Conservation (phyloP, 2,797 vertebrate genomes). For the Myotis vivesi region DNA sequence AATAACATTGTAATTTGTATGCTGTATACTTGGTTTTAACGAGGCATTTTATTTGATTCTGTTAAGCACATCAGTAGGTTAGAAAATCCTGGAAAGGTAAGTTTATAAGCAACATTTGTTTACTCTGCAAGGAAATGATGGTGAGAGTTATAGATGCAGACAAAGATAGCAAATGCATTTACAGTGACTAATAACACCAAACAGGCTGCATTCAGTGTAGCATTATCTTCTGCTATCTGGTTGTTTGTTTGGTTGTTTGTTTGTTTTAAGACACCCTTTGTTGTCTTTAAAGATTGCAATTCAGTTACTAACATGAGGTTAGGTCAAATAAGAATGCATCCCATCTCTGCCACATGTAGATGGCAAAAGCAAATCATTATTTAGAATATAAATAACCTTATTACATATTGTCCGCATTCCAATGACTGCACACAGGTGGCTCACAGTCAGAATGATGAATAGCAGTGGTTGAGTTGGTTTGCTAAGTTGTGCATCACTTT, state of each 20-base stretch:
- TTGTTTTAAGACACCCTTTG: conserved; percentile 60
- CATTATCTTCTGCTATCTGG: conserved; percentile 42
- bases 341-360: conserved; percentile 46
- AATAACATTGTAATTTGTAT: conserved; percentile 27
- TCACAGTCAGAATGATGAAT: conserved; percentile 56
- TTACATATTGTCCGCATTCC: conserved; percentile 16
- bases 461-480: not conserved
- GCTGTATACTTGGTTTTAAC: conserved; percentile 54
- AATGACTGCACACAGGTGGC: conserved; percentile 24
- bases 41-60: conserved; percentile 55
- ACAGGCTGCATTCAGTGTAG: not conserved
- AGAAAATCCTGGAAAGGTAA: conserved; percentile 53
- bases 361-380: conserved; percentile 59
- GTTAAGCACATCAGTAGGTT: conserved; percentile 47
- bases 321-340: conserved; percentile 61
- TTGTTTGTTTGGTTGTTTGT: conserved; percentile 43
- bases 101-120: conserved; percentile 72
- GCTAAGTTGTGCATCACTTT: conserved; percentile 54
- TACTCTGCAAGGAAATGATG: conserved; percentile 57
- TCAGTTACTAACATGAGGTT: conserved; percentile 60
- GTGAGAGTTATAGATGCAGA: conserved; percentile 67
- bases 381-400: conserved; percentile 59
- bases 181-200: conserved; percentile 70
- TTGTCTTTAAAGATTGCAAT: conserved; percentile 52
- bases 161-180: conserved; percentile 64